phyloP scores from a whole-genome alignment of 2,888 invertebrate genomes.

The Xestobium rufovillosum region DNA sequence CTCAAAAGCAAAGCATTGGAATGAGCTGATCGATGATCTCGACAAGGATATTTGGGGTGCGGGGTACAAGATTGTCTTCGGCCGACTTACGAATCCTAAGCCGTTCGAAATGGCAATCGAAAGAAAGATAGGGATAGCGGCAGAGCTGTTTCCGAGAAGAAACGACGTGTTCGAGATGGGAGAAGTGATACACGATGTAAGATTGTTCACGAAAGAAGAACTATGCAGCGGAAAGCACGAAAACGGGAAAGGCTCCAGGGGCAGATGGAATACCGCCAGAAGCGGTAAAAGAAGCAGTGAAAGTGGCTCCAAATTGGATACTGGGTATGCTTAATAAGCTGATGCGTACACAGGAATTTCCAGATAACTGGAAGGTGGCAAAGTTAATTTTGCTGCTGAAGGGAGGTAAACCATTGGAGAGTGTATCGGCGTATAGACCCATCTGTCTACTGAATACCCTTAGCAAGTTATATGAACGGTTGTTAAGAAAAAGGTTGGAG shows the following conservation, averaged over 20 bases:
- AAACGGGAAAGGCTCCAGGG: background rate
- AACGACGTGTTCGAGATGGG: too few species aligned
- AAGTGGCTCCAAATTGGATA: background rate
- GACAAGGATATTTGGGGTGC: too few species aligned
- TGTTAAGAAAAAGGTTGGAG: background rate
- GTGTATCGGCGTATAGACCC: background rate
- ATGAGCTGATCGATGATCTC: too few species aligned
- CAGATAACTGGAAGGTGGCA: conserved; percentile 1
- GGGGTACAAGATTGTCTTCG: too few species aligned
- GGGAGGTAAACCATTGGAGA: background rate
- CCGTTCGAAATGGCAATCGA: too few species aligned
- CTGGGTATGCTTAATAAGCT: background rate
- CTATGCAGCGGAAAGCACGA: background rate
- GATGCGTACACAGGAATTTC: background rate
- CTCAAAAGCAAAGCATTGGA: too few species aligned
- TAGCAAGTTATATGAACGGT: background rate
- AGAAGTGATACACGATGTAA: too few species aligned
- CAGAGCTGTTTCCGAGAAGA: too few species aligned
- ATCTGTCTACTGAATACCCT: conserved; percentile 2
- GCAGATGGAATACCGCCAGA: background rate
- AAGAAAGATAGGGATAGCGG: too few species aligned
- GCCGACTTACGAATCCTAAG: too few species aligned
- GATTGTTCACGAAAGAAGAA: background rate
- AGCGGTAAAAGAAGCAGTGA: background rate
- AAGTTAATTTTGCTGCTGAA: background rate